These are phyloP conservation scores for Dinocampus coccinellae DNA, from an alignment of 2,888 invertebrate species.

Conservation along the genomic window DNA sequence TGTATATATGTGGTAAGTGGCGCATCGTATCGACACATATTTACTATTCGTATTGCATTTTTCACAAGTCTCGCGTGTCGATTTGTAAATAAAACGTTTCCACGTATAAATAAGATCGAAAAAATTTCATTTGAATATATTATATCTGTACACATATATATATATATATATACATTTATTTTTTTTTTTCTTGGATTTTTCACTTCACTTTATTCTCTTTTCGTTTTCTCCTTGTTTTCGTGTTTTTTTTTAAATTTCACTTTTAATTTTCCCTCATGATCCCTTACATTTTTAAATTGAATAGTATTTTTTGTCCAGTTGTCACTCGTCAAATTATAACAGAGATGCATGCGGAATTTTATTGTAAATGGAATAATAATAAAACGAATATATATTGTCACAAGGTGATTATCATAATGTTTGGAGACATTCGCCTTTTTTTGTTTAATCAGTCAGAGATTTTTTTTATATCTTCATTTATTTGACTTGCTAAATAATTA, in stretches of 20 bases:
- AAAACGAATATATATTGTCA: no score
- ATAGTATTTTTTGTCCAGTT: slow-evolving; percentile 5
- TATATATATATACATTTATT: slow-evolving; percentile 4
- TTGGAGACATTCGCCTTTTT: no score
- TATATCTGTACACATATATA: no score
- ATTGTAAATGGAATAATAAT: background rate
- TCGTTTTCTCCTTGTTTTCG: background rate
- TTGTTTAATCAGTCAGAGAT: no score
- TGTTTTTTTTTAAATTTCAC: no score
- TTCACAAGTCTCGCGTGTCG: slow-evolving; percentile 22
- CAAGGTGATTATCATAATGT: no score
- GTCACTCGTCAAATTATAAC: background rate
- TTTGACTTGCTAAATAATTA: no score
- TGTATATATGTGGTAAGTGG: background rate
- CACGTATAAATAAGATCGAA: slow-evolving; percentile 20
- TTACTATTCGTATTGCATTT: slow-evolving; percentile 19
- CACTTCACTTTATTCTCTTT: background rate
- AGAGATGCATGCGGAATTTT: background rate
- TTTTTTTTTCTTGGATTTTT: slow-evolving; percentile 10
- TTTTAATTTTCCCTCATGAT: no score
- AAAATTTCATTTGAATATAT: no score
- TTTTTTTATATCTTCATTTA: no score
- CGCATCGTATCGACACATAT: background rate
- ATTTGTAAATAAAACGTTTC: slow-evolving; percentile 32
- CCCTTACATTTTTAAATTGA: background rate